These are phyloP conservation scores for Amiota minor DNA, from an alignment of 2,888 invertebrate genomes.

Conservation along the genomic window DNA sequence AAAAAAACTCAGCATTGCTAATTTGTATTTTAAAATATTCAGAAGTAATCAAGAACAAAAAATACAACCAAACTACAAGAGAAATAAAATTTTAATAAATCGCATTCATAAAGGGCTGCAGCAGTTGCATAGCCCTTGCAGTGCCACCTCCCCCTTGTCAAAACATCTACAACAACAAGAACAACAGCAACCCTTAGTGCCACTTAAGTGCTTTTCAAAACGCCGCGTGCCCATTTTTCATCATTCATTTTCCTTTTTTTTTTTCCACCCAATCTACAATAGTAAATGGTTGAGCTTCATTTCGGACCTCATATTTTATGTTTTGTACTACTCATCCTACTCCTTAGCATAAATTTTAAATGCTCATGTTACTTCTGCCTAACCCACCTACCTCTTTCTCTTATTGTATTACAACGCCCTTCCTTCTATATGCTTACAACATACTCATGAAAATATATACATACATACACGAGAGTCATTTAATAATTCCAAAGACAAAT, in stretches of 20 bases:
- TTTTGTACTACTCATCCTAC: not conserved
- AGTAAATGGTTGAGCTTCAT: too few relatives aligned
- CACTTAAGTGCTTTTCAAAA: constrained; percentile 56
- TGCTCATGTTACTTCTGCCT: not conserved
- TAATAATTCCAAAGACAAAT: too few relatives aligned
- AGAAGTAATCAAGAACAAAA: constrained; percentile 41
- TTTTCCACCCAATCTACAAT: constrained; percentile 35
- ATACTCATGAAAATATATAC: too few relatives aligned
- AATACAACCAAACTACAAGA: not conserved
- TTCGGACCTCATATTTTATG: too few relatives aligned
- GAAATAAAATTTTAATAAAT: constrained; percentile 29
- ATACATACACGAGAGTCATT: too few relatives aligned
- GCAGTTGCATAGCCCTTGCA: constrained; percentile 44
- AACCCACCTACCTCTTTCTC: not conserved
- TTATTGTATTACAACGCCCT: not conserved
- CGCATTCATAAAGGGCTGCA: constrained; percentile 54
- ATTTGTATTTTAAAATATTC: constrained; percentile 68
- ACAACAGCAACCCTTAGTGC: constrained; percentile 33
- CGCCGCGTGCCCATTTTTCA: constrained; percentile 35
- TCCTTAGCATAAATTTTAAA: constrained; percentile 26
- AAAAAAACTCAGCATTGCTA: constrained; percentile 67
- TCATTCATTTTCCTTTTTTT: constrained; percentile 29
- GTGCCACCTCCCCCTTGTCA: constrained; percentile 45
- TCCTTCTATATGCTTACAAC: too few relatives aligned
- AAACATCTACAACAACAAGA: constrained; percentile 49